Base-by-base conservation (phyloP, 92 coral and sea anemone genomes). In the Anthopleura xanthogrammica region DNA sequence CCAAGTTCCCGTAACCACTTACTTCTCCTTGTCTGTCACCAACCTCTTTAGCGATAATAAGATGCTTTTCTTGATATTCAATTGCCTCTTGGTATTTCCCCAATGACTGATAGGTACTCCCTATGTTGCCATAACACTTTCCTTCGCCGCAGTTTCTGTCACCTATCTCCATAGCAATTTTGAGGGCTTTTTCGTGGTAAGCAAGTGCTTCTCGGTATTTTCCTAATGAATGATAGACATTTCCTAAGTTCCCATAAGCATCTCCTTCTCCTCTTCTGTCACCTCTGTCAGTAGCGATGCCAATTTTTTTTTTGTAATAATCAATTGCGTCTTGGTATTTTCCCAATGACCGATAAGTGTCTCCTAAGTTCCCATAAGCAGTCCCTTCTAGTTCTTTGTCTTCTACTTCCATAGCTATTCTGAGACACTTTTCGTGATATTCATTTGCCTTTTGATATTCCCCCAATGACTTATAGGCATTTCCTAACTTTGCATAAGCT, bases 1-100 rank as follows among this genome's bases (percentile, higher is more conserved):
- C 77, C 17, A 73, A 29, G 77, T 29, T 5, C 12, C 77, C 77
- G 29, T 73, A 73, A 39, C 50, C 77, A 36, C 2, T 2, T 6
- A 52, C 77, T 17, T 73, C 77, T 40, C 10, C 52, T 29, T 13
- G 1, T 43, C 16, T 73, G 77, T 73, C 77, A 73, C 20, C 48
- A 5, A 36, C 24, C 77, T 73, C 16, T 2, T 2, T 73, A 5
- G 48, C 46, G 16, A 73, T 73, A 12, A 5, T 73, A 39, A 73
- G 77, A 13, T 2, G 1, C 48, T 73, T 73, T 73, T 73, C 11
- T 29, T 73, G 77, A 73, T 73, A 29, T 17, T 73, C 2, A 29
- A 73, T 73, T 40, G 77, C 77, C 16, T 73, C 77, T 13, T 73
- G 77, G 16, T 73, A 73, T 73, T 36, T 73, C 20, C 77, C 77